Evolutionary conservation across 2,113 vertebrate species (phyloP), one percentile per base, ranked within the genome.

Genomic region (Epinephelus fuscoguttatus): DNA sequence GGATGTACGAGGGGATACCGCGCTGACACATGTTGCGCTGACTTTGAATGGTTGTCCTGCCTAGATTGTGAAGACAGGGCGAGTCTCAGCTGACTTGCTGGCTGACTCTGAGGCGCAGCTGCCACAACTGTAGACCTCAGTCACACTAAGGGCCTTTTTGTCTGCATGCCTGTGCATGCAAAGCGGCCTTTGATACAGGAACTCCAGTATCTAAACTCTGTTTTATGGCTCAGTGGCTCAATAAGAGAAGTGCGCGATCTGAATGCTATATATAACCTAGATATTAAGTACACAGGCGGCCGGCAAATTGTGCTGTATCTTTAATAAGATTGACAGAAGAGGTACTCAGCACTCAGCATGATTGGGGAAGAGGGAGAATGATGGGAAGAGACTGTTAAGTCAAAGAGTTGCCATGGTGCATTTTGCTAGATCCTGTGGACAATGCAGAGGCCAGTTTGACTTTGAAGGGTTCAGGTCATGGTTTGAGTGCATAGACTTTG

Each of bases 51-150:
- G 71, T 80, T 56, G 70, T 79, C 80, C 61, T 66, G 14, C 75
- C 21, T 70, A 81, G 80, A 88, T 70, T 83, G 75, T 70, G 2
- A 70, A 75, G 81, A 92, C 67, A 56, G 61, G 62, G 57, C 30
- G 71, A 33, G 86, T 75, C 75, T 89, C 90, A 88, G 88, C 93
- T 93, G 93, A 93, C 86, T 91, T 68, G 64, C 78, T 89, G 90
- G 80, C 84, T 80, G 81, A 79, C 77, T 77, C 78, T 80, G 33
- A 76, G 75, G 52, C 83, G 61, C 92, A 93, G 91, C 91, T 92
- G 91, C 84, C 66, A 81, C 86, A 85, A 84, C 90, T 93, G 88
- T 86, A 91, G 87, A 60, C 15, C 76, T 80, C 88, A 72, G 86
- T 82, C 69, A 61, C 89, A 90, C 82, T 72, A 67, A 83, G 78